Evolutionary conservation across 2,888 invertebrate genomes (phyloP), one percentile per base, ranked within the genome.

Genomic region (Perithous albicinctus): DNA sequence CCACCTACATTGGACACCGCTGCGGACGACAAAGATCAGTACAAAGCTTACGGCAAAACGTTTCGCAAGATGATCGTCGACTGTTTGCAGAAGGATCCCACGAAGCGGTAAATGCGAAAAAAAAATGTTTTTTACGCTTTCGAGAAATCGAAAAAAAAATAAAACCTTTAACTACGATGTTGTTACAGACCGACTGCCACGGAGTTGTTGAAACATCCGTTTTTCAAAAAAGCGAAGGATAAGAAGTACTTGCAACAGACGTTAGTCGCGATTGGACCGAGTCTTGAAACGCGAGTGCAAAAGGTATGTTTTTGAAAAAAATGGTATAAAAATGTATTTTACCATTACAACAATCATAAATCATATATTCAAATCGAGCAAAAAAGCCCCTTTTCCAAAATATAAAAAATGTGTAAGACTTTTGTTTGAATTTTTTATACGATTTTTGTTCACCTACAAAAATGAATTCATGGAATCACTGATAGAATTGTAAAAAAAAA

Each of bases 201-300:
- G 43, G 99, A 99, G 93, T 94, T 99, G 66, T 93, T 99, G 75
- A 99, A 99, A 93, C 98, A 99, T 93, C 97, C 98, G 1, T 99
- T 99, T 93, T 99, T 99, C 93, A 98, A 97, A 92, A 99, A 99
- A 93, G 98, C 99, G 8, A 99, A 99, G 93, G 98, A 98, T 91
- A 96, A 96, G 90, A 97, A 96, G 90, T 98, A 97, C 93, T 94
- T 98, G 51, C 96, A 97, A 82, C 96, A 97, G 91, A 97, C 97
- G 0, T 93, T 98, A 86, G 96, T 98, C 41, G 96, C 97, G 6
- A 96, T 96, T 80, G 98, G 98, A 0, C 98, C 98, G 69, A 97
- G 96, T 90, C 95, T 98, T 93, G 98, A 97, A 93, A 97, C 97
- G 4, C 96, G 98, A 89, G 97, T 98, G 8, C 96, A 97, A 91